Conservation (phyloP, 2,797 vertebrate genomes). For the Sebastiscus tertius region DNA sequence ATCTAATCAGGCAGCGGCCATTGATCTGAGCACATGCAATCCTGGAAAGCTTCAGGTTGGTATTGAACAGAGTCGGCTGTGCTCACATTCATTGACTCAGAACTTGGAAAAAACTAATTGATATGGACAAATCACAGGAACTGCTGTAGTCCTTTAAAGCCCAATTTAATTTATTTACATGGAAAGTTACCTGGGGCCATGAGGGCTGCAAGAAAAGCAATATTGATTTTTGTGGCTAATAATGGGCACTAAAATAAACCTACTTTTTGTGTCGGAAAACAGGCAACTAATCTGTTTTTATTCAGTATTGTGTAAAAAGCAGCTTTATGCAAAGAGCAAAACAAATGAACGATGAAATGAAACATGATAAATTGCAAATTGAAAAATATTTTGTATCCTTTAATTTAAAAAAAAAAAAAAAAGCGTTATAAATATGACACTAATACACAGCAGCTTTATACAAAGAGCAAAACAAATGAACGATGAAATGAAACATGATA, state of each 20-base stretch:
- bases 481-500: constrained; percentile 7
- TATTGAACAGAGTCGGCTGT: constrained; percentile 30
- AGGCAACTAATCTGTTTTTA: constrained; percentile 19
- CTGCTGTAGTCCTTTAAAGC: constrained; percentile 16
- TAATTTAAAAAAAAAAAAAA: not conserved
- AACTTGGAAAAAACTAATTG: constrained; percentile 42
- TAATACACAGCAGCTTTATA: not conserved
- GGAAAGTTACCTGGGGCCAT: not conserved
- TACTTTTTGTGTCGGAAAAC: constrained; percentile 11
- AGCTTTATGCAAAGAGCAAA: not conserved
- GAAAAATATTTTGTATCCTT: constrained; percentile 14
- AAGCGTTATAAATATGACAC: constrained; percentile 22
- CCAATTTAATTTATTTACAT: constrained; percentile 33
- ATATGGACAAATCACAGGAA: constrained; percentile 30
- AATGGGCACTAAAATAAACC: constrained; percentile 26
- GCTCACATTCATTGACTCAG: constrained; percentile 35
- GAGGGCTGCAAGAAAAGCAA: constrained; percentile 2
- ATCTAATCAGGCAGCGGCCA: constrained; percentile 42
- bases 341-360: not conserved
- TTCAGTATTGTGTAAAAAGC: constrained; percentile 1
- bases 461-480: constrained; percentile 3
- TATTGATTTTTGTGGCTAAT: constrained; percentile 27
- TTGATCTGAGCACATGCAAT: constrained; percentile 33
- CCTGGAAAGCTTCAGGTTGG: constrained; percentile 31
- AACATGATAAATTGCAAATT: not conserved